Evolutionary conservation across 2,113 vertebrate species (phyloP).

Genomic region (Lonchura striata): DNA sequence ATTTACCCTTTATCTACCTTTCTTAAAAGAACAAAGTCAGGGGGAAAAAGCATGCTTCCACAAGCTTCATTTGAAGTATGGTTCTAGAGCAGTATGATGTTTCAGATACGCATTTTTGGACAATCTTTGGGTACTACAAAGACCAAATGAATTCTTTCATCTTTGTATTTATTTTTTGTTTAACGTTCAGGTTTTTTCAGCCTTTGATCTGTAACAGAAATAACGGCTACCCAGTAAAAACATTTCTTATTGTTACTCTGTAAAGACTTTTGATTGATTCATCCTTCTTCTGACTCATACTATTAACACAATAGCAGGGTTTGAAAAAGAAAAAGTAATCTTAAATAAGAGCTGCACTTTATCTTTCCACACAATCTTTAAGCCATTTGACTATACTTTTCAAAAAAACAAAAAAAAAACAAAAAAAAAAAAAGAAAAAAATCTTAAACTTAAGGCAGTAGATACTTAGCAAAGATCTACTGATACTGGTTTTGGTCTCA

Average conservation of each 20-base stretch:
- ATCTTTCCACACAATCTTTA: not conserved
- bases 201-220: conserved; percentile 10
- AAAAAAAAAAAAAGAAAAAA: not conserved
- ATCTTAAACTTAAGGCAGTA: not conserved
- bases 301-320: not conserved
- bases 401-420: not conserved
- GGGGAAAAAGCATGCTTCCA: not conserved
- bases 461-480: not conserved
- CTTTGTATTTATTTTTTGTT: not conserved
- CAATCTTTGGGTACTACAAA: not conserved
- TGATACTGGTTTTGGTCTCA: not conserved
- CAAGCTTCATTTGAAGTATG: not conserved
- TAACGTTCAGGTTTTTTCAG: not conserved
- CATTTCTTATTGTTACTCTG: not conserved
- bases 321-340: not conserved
- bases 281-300: not conserved
- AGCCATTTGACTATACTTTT: not conserved
- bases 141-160: not conserved
- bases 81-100: not conserved
- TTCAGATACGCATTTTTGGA: not conserved
- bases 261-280: conserved; percentile 6
- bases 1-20: not conserved
- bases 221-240: not conserved
- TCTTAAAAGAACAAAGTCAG: not conserved
- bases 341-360: not conserved